phyloP scores from a whole-genome alignment of 2,888 invertebrate species.

The Limnephilus rhombicus region DNA sequence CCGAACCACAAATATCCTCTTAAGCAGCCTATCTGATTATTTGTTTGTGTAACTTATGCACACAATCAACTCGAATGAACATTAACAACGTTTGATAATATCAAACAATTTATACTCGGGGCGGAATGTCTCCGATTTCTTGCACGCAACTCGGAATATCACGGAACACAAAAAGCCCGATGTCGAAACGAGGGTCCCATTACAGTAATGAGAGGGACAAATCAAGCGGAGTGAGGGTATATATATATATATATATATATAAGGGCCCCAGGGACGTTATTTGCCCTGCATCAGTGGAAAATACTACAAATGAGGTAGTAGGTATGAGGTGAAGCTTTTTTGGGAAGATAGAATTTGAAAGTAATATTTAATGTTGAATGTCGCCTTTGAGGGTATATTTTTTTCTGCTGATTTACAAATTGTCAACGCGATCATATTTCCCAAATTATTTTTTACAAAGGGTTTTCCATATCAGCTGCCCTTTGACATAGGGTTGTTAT shows the following conservation, averaged over 20 bases:
- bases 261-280: constrained; percentile 42
- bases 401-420: not conserved
- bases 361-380: not conserved
- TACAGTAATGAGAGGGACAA: constrained; percentile 57
- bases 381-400: not conserved
- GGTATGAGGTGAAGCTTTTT: constrained; percentile 25
- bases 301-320: constrained; percentile 5
- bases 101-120: constrained; percentile 48
- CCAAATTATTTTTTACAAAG: not conserved
- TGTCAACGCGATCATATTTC: not conserved
- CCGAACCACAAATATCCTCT: constrained; percentile 32
- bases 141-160: constrained; percentile 48
- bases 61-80: constrained; percentile 41
- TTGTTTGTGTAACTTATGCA: constrained; percentile 31
- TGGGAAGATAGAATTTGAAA: constrained; percentile 13
- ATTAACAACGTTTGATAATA: constrained; percentile 50
- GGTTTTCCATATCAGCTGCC: not conserved
- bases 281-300: constrained; percentile 41
- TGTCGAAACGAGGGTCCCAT: constrained; percentile 52
- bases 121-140: constrained; percentile 49
- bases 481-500: not conserved
- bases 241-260: not conserved
- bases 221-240: constrained; percentile 52
- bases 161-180: constrained; percentile 29
- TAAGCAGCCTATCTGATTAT: constrained; percentile 36